Percentiles rank a stretch among this genome's conserved stretches.
Conservation (phyloP, 2,113 vertebrate genomes). For the Percopsis transmontana region DNA sequence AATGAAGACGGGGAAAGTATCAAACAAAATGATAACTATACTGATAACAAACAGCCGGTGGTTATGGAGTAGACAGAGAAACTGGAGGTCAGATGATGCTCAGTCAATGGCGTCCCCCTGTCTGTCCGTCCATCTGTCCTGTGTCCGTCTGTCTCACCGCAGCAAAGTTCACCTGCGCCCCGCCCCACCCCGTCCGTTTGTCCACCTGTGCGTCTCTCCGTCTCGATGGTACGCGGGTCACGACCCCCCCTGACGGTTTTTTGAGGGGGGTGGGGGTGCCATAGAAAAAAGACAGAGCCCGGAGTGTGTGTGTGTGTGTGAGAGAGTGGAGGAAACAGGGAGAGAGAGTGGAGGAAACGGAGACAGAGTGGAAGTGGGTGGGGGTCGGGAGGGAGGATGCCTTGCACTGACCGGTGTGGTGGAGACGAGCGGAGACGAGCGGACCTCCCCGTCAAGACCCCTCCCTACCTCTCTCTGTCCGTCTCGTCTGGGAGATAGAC, state of each 20-base stretch:
- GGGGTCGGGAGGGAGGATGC: neutral
- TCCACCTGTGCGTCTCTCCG: neutral
- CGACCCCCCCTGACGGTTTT: too few species aligned
- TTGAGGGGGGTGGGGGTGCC: too few species aligned
- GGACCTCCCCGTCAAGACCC: neutral
- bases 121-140: neutral
- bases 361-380: neutral
- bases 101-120: too few species aligned
- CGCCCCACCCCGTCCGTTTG: neutral
- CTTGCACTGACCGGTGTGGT: slow-evolving; percentile 24
- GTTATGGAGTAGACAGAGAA: too few species aligned
- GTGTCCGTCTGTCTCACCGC: slow-evolving; percentile 4
- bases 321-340: neutral
- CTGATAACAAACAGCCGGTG: too few species aligned
- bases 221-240: neutral
- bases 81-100: too few species aligned
- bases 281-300: neutral
- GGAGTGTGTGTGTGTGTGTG: slow-evolving; percentile 7
- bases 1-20: too few species aligned
- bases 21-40: too few species aligned
- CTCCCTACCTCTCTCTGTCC: neutral
- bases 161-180: neutral
- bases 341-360: neutral
- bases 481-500: neutral
- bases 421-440: slow-evolving; percentile 19